Percentiles rank a stretch among this genome's conserved stretches.
These are phyloP conservation scores for Oxyura jamaicensis DNA, from an alignment of 2,113 vertebrate genomes.

Conservation along the genomic window DNA sequence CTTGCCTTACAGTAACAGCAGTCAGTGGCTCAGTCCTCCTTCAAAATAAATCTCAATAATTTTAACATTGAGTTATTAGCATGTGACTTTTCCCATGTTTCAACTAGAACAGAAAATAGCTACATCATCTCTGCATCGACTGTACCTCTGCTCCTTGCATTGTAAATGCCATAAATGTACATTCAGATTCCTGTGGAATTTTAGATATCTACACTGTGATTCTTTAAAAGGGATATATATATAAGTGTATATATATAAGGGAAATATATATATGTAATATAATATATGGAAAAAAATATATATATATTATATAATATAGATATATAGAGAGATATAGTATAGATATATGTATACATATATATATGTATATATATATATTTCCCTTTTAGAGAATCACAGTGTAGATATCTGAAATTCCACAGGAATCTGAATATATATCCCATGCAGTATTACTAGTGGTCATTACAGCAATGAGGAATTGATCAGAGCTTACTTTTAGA, in stretches of 20 bases:
- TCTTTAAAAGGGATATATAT: neutral
- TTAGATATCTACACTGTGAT: neutral
- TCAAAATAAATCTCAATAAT: neutral
- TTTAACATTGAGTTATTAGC: neutral
- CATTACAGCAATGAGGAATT: neutral
- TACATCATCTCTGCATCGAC: neutral
- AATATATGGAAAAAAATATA: no score
- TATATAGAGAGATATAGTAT: no score
- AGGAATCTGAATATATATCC: no score
- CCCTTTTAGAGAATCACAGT: no score
- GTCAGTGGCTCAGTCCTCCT: neutral
- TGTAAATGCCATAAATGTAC: neutral
- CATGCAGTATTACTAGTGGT: neutral
- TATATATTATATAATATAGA: no score
- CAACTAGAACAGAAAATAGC: neutral
- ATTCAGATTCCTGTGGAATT: neutral
- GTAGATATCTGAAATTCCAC: no score
- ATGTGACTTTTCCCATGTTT: rapidly evolving
- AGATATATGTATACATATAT: no score
- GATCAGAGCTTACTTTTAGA: neutral
- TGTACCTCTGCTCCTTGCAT: neutral
- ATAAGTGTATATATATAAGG: no score
- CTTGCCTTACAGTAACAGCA: neutral
- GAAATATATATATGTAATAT: no score
- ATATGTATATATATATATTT: no score